Conservation (phyloP, 2,797 vertebrate genomes). For the Gambusia yucatana region DNA sequence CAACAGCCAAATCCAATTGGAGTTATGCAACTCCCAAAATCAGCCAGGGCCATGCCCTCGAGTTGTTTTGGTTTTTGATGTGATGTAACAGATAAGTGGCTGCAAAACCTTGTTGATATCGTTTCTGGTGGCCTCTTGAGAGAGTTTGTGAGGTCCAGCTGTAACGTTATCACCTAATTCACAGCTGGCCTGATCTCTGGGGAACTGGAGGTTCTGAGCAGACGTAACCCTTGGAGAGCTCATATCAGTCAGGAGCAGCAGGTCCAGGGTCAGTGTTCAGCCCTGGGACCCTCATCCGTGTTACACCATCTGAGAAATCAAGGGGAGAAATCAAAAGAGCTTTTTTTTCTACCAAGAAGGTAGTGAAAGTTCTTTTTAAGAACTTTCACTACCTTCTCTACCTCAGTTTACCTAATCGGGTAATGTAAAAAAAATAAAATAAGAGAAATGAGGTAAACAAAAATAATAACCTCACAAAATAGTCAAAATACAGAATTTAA, state of each 20-base stretch:
- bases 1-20: conserved; percentile 44
- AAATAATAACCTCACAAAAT: not conserved
- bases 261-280: conserved; percentile 41
- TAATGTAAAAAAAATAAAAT: not conserved
- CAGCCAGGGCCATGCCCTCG: conserved; percentile 2
- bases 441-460: not conserved
- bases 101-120: conserved; percentile 12
- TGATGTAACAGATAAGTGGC: conserved; percentile 29
- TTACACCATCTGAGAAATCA: conserved; percentile 24
- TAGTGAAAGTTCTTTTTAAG: not conserved
- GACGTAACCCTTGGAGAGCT: conserved; percentile 42
- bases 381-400: conserved; percentile 12
- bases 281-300: conserved; percentile 19
- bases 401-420: not conserved
- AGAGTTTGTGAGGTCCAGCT: conserved; percentile 9
- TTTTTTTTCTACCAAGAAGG: conserved; percentile 7
- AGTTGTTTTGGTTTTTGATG: conserved; percentile 41
- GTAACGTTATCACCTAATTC: conserved; percentile 54
- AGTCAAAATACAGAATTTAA: not conserved
- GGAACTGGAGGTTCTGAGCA: conserved; percentile 30
- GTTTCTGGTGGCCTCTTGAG: conserved; percentile 13
- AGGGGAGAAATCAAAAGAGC: conserved; percentile 27
- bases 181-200: conserved; percentile 36
- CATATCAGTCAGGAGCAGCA: conserved; percentile 63
- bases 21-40: conserved; percentile 46